Evolutionary conservation across 2,888 invertebrate genomes (phyloP), one percentile per base, ranked within the genome.

Genomic region (Mechanitis messenoides): DNA sequence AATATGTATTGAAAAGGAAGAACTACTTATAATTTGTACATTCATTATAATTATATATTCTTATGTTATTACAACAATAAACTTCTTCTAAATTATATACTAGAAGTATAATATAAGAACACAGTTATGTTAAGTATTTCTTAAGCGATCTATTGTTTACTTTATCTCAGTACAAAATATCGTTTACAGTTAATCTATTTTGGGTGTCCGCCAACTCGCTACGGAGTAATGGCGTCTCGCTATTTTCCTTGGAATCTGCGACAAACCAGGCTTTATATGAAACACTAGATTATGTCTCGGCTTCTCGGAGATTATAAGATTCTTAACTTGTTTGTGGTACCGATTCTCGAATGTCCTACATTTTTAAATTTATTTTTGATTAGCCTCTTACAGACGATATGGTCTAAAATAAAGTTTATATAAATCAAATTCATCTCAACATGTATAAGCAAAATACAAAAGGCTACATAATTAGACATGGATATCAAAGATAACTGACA

Each of bases 171-270:
- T 53, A 35, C 50, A 55, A 58, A 62, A 61, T 62, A 59, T 56
- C 59, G 54, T 59, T 62, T 58, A 33, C 59, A 50, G 60, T 61
- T 65, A 66, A 65, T 65, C 65, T 66, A 60, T 63, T 65, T 67
- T 67, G 68, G 68, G 65, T 57, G 46, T 53, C 59, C 61, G 68
- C 67, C 68, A 68, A 64, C 60, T 59, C 42, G 59, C 53, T 45
- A 38, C 63, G 50, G 57, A 63, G 57, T 63, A 63, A 56, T 55
- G 58, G 35, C 42, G 58, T 55, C 58, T 57, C 55, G 55, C 55
- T 50, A 58, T 60, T 60, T 56, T 63, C 65, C 63, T 64, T 59
- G 56, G 60, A 62, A 60, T 59, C 61, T 56, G 59, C 42, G 58
- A 60, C 62, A 66, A 59, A 46, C 56, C 58, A 66, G 61, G 59